Percentiles rank a stretch among this genome's conserved stretches.
These are phyloP conservation scores for Lagothrix lagotricha DNA, from an alignment of 2,797 vertebrate species.

Conservation along the genomic window DNA sequence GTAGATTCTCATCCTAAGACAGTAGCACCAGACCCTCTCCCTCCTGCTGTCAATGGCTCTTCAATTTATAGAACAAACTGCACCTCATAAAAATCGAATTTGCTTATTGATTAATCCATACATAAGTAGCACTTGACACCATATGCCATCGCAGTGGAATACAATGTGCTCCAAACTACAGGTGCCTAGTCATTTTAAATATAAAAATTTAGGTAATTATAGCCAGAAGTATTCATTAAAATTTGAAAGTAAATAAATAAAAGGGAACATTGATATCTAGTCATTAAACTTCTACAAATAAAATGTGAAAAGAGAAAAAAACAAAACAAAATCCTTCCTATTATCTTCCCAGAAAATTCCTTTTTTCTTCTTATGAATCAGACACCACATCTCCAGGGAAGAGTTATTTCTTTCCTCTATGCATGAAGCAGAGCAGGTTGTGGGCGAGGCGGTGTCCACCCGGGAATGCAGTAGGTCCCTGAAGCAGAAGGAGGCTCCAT, in stretches of 20 bases:
- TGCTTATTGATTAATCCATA: background rate
- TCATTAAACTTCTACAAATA: slow-evolving; percentile 66
- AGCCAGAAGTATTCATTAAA: slow-evolving; percentile 66
- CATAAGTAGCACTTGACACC: background rate
- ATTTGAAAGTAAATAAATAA: slow-evolving; percentile 55
- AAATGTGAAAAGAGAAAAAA: background rate
- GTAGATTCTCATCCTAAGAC: background rate
- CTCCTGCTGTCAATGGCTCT: background rate
- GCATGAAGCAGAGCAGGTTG: slow-evolving; percentile 27
- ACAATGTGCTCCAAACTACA: background rate
- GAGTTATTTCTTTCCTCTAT: background rate
- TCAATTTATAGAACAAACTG: background rate
- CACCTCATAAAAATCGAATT: background rate
- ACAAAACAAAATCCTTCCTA: background rate
- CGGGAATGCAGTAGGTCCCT: background rate
- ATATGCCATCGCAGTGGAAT: background rate
- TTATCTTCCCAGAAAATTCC: background rate
- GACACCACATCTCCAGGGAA: background rate
- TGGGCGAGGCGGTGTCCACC: background rate
- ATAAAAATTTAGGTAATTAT: slow-evolving; percentile 45
- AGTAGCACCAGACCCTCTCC: background rate
- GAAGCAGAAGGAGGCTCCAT: slow-evolving; percentile 55
- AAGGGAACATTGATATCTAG: background rate
- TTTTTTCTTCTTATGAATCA: background rate
- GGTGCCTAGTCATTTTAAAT: background rate